These are phyloP conservation scores for Mystacides longicornis DNA, from an alignment of 2,888 invertebrate genomes.

Conservation along the genomic window DNA sequence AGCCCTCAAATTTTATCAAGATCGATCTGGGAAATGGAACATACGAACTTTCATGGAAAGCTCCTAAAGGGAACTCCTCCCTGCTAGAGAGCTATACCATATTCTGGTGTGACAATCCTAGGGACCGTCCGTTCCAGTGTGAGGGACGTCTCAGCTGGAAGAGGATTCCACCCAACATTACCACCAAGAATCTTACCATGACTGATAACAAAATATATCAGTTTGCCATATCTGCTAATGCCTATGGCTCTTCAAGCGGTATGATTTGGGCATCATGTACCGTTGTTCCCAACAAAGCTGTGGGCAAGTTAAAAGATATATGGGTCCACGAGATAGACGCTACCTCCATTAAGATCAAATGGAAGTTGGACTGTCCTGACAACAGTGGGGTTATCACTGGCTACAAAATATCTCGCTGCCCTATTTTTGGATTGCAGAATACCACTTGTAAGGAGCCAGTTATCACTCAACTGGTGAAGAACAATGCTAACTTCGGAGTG, in stretches of 20 bases:
- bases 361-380: constrained; percentile 72
- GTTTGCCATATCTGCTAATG: constrained; percentile 79
- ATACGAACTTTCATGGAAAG: constrained; percentile 70
- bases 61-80: constrained; percentile 39
- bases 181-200: constrained; percentile 53
- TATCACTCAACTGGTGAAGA: constrained; percentile 30
- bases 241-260: constrained; percentile 62
- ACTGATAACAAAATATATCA: constrained; percentile 55
- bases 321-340: constrained; percentile 45
- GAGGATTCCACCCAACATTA: constrained; percentile 35
- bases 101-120: constrained; percentile 65
- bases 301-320: constrained; percentile 52
- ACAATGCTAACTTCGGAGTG: constrained; percentile 36
- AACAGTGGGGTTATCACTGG: constrained; percentile 64
- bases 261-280: constrained; percentile 76
- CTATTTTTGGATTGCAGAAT: constrained; percentile 47
- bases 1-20: constrained; percentile 61
- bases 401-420: constrained; percentile 70
- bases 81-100: constrained; percentile 65
- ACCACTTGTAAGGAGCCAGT: constrained; percentile 48
- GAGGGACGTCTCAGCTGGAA: constrained; percentile 45
- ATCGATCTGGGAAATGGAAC: constrained; percentile 62
- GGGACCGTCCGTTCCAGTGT: constrained; percentile 53
- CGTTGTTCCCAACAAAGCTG: constrained; percentile 33
- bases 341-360: constrained; percentile 56